Evolutionary conservation across 2,888 invertebrate genomes (phyloP).

Genomic region (Cephus pygmeus): DNA sequence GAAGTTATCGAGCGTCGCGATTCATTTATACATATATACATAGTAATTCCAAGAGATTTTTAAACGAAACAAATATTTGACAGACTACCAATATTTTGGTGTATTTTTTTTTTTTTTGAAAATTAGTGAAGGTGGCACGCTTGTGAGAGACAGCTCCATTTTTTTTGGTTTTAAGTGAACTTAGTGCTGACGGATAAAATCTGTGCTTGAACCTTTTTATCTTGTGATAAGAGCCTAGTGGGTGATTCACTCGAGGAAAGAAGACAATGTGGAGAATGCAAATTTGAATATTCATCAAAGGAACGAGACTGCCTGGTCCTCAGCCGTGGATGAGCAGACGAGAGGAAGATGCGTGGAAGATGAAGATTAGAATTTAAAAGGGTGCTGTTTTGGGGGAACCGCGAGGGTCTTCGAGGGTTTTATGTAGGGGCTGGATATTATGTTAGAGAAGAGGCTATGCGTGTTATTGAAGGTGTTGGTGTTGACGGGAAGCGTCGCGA

Average conservation of each 20-base stretch:
- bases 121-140: background rate
- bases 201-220: background rate
- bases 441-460: conserved; percentile 57
- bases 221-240: background rate
- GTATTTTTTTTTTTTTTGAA: background rate
- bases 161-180: background rate
- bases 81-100: background rate
- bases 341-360: conserved; percentile 13
- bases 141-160: background rate
- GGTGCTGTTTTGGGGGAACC: conserved; percentile 4
- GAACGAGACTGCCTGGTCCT: background rate
- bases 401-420: conserved; percentile 24
- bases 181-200: background rate
- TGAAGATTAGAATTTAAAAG: conserved; percentile 20
- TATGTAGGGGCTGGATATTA: conserved; percentile 47
- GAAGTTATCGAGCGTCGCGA: background rate
- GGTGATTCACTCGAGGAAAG: background rate
- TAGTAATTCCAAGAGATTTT: background rate
- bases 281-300: background rate
- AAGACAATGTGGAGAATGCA: background rate
- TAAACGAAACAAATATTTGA: background rate
- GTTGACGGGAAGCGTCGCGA: conserved; percentile 45
- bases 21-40: too few species aligned
- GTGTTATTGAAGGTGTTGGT: conserved; percentile 49
- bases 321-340: background rate